Conservation (phyloP, 1,140 invertebrate genomes). For the Asobara japonica region DNA sequence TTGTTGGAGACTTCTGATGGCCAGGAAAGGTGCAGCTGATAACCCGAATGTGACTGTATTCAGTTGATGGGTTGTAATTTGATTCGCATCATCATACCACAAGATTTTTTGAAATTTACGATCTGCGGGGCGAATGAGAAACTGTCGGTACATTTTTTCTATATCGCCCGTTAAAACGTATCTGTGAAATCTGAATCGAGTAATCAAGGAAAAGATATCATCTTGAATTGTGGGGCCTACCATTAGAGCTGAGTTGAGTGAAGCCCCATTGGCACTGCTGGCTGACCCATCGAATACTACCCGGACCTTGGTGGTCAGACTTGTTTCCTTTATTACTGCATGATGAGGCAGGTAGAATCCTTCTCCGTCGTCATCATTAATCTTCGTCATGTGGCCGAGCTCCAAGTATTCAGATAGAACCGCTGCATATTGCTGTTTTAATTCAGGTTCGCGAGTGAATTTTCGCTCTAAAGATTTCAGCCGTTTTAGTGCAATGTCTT, state of each 20-base stretch:
- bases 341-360: slow-evolving; percentile 50
- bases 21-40: slow-evolving; percentile 34
- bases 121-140: slow-evolving; percentile 46
- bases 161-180: slow-evolving; percentile 55
- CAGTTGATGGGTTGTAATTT: slow-evolving; percentile 46
- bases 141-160: slow-evolving; percentile 60
- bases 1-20: slow-evolving; percentile 23
- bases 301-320: slow-evolving; percentile 43
- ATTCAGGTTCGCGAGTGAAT: slow-evolving; percentile 24
- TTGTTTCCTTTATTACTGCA: slow-evolving; percentile 40
- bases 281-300: slow-evolving; percentile 48
- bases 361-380: neutral
- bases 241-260: slow-evolving; percentile 31
- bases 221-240: slow-evolving; percentile 33
- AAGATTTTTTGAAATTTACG: slow-evolving; percentile 55
- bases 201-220: slow-evolving; percentile 26
- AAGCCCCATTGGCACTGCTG: slow-evolving; percentile 4
- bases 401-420: slow-evolving; percentile 49
- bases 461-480: slow-evolving; percentile 39
- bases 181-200: slow-evolving; percentile 47
- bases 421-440: slow-evolving; percentile 38
- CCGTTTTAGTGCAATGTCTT: slow-evolving; percentile 34
- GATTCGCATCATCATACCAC: slow-evolving; percentile 46
- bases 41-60: slow-evolving; percentile 57
- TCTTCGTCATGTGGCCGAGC: slow-evolving; percentile 45